A percentile compares a stretch with the other conserved stretches of the same genome.
Evolutionary conservation across 2,113 vertebrate genomes (phyloP).

Genomic region (Callospermophilus lateralis): DNA sequence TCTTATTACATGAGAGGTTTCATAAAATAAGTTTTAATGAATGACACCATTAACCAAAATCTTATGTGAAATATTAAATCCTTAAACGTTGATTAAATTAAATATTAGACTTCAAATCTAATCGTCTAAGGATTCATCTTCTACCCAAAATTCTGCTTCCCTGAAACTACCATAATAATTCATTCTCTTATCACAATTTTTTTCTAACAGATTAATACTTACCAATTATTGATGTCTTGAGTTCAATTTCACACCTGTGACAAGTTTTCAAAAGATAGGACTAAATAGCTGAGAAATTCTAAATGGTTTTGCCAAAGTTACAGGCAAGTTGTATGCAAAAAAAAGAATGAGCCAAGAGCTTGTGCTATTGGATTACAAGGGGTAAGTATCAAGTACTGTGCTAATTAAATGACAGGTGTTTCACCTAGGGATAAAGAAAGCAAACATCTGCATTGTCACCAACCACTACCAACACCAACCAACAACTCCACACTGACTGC

Average conservation of each 20-base stretch:
- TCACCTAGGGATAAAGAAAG: neutral
- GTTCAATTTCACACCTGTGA: neutral
- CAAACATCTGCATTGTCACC: neutral
- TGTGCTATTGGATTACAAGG: neutral
- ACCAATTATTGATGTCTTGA: neutral
- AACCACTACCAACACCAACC: neutral
- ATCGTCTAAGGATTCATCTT: neutral
- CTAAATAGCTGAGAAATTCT: neutral
- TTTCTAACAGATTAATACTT: neutral
- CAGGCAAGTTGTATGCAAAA: neutral
- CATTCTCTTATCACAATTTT: neutral
- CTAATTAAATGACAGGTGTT: neutral
- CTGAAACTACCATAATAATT: neutral
- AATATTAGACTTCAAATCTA: slow-evolving; percentile 40
- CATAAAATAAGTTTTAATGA: slow-evolving; percentile 50
- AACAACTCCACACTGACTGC: neutral
- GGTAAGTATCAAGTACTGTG: neutral
- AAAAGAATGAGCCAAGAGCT: neutral
- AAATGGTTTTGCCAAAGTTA: slow-evolving; percentile 11
- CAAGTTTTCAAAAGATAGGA: neutral
- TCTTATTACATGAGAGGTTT: slow-evolving; percentile 14
- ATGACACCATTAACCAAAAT: neutral
- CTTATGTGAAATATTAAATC: slow-evolving; percentile 2
- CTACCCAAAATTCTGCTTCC: neutral
- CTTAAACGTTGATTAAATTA: slow-evolving; percentile 63